Base-by-base conservation (phyloP, 2,113 vertebrate genomes). In the Ailurus styani region DNA sequence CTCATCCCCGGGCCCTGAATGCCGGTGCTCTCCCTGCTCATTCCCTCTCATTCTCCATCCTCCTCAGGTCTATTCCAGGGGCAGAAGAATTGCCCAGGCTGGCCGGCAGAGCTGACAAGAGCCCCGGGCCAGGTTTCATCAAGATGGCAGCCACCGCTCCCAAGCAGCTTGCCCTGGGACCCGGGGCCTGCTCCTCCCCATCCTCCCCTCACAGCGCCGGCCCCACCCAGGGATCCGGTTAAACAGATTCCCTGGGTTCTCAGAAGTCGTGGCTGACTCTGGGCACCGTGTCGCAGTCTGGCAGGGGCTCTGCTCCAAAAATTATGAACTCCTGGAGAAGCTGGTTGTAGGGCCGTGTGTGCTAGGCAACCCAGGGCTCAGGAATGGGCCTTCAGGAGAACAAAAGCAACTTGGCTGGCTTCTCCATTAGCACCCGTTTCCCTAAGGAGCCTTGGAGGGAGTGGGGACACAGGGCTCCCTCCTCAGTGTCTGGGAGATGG, bases 401-500 rank as follows among this genome's bases (percentile, higher is more conserved):
- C 97, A 98, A 98, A 97, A 87, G 96, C 97, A 31, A 86, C 72
- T 70, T 91, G 95, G 82, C 87, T 47, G 50, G 73, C 83, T 95
- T 96, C 90, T 88, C 84, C 14, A 72, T 84, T 81, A 96, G 97
- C 87, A 96, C 97, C 97, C 50, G 68, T 93, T 72, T 95, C 96
- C 96, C 96, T 66, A 55, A 96, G 97, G 98, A 98, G 96, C 50
- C 64, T 95, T 57, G 62, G 73, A 96, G 81, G 90, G 94, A 72
- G 75, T 85, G 37, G 95, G 90, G 87, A 97, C 90, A 90, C 57
- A 29, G 92, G 95, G 18, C 96, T 93, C 70, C 92, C 92, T 95
- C 94, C 84, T 95, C 95, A 52, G 87, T 98, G 98, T 98, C 98
- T 96, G 87, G 88, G 98, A 98, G 98, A 98, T 98, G 98, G 97